phyloP scores from a whole-genome alignment of 2,888 invertebrate genomes.

The Sylvicola cinctus region DNA sequence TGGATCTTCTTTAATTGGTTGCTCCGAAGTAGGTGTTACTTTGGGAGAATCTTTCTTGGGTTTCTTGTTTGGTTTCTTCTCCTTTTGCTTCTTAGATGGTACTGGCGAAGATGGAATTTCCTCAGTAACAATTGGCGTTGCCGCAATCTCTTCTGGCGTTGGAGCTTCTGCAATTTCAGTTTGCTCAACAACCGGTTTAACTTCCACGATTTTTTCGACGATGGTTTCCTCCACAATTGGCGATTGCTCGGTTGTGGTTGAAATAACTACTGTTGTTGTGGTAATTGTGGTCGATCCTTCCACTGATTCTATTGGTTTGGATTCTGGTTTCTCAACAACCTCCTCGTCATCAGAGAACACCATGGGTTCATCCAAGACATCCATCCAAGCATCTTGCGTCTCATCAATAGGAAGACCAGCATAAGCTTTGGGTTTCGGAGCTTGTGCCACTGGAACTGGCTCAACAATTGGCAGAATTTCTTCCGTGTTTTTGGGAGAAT shows the following conservation, averaged over 20 bases:
- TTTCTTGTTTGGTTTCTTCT: too few relatives aligned
- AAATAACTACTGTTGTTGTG: too few relatives aligned
- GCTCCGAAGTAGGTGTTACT: too few relatives aligned
- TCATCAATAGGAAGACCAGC: slow-evolving; percentile 16
- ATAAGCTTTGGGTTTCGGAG: slow-evolving; percentile 10
- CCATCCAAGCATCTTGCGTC: slow-evolving; percentile 20
- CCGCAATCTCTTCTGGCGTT: neutral
- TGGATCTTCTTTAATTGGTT: too few relatives aligned
- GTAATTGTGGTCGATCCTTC: too few relatives aligned
- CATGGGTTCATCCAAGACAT: slow-evolving; percentile 16
- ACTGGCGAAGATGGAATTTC: too few relatives aligned
- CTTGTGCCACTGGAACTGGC: neutral
- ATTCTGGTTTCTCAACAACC: slow-evolving; percentile 1
- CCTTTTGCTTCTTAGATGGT: neutral
- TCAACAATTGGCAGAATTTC: neutral
- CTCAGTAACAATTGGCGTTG: neutral
- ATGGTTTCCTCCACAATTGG: neutral
- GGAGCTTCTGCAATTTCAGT: slow-evolving; percentile 1
- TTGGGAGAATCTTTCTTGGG: too few relatives aligned
- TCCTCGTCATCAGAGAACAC: slow-evolving; percentile 13
- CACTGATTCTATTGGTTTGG: neutral
- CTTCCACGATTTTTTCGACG: neutral
- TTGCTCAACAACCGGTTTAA: neutral
- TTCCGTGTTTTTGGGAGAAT: neutral
- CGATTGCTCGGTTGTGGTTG: neutral